Conservation (phyloP, 2,888 invertebrate species). For the Acleris laterana region DNA sequence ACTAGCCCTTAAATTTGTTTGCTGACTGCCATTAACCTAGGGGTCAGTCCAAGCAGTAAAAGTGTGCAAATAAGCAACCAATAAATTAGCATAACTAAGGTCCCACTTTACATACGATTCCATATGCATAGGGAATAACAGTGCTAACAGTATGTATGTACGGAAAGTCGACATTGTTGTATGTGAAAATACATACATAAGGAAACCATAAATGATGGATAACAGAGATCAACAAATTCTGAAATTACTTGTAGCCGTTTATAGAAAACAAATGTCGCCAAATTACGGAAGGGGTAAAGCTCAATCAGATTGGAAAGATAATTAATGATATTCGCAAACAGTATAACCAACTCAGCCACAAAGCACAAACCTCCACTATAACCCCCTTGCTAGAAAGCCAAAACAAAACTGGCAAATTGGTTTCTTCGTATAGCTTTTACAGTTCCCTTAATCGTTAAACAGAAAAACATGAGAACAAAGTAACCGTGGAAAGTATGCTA, state of each 20-base stretch:
- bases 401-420: too few relatives aligned
- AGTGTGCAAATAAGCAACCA: slow-evolving; percentile 61
- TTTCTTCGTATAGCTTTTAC: neutral
- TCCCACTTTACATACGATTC: slow-evolving; percentile 26
- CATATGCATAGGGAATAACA: slow-evolving; percentile 13
- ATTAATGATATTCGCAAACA: too few relatives aligned
- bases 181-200: neutral
- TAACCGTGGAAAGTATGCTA: slow-evolving; percentile 3
- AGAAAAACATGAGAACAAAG: slow-evolving; percentile 1
- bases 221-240: too few relatives aligned
- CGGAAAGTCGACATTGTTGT: neutral
- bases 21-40: slow-evolving; percentile 27
- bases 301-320: too few relatives aligned
- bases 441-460: neutral
- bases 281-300: too few relatives aligned
- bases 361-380: too few relatives aligned
- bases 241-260: too few relatives aligned
- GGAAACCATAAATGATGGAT: too few relatives aligned
- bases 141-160: neutral
- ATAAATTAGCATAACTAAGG: slow-evolving; percentile 31
- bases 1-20: slow-evolving; percentile 26
- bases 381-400: too few relatives aligned
- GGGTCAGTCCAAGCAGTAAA: slow-evolving; percentile 53
- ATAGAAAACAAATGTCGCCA: too few relatives aligned
- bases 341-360: too few relatives aligned